These are phyloP conservation scores for Amphiura filiformis DNA, from an alignment of 35 echinoderm and acorn worm genomes.

Conservation along the genomic window DNA sequence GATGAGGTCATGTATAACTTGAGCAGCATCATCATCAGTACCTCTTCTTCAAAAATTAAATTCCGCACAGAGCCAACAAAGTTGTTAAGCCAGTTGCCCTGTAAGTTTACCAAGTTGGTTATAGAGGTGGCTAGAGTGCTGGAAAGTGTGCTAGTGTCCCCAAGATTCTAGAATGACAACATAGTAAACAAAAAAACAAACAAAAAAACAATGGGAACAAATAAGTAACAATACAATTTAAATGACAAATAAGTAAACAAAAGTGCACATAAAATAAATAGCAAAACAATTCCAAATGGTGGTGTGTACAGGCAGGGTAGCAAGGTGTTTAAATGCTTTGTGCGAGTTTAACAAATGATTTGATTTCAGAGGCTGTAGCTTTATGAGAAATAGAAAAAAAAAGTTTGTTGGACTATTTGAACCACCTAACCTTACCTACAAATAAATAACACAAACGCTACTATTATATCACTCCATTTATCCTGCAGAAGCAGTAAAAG, in stretches of 20 bases:
- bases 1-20: too few relatives aligned
- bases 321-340: too few relatives aligned
- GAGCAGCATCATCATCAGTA: neutral
- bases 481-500: too few relatives aligned
- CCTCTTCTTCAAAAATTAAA: constrained; percentile 5
- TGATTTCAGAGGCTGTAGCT: too few relatives aligned
- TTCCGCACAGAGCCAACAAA: neutral
- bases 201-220: neutral
- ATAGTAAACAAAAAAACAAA: neutral
- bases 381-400: too few relatives aligned
- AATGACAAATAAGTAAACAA: neutral
- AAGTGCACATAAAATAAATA: neutral
- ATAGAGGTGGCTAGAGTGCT: neutral
- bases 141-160: neutral
- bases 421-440: too few relatives aligned
- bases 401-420: too few relatives aligned
- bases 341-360: too few relatives aligned
- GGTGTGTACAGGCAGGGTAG: too few relatives aligned
- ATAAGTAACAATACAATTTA: neutral
- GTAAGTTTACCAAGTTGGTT: neutral
- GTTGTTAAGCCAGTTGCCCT: neutral
- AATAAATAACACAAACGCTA: too few relatives aligned
- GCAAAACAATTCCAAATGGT: too few relatives aligned
- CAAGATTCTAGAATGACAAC: neutral
- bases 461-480: too few relatives aligned